A percentile compares a stretch with the other conserved stretches of the same genome.
Evolutionary conservation across 2,113 vertebrate species (phyloP).

Genomic region (Labeo rohita): DNA sequence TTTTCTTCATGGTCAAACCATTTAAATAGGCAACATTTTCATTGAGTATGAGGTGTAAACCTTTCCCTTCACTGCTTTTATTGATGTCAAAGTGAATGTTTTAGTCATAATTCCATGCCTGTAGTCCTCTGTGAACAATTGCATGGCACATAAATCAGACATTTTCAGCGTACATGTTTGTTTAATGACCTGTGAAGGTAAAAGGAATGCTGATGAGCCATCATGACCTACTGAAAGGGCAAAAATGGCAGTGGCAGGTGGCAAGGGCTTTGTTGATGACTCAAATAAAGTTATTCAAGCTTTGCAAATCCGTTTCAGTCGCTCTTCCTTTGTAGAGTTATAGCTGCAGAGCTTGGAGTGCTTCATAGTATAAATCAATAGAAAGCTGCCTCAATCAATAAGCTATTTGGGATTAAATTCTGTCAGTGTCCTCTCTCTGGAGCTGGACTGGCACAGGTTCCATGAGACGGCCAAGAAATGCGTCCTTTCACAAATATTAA

Average conservation of each 20-base stretch:
- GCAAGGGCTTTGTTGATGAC: slow-evolving; percentile 35
- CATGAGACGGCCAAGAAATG: slow-evolving; percentile 30
- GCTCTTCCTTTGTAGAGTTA: slow-evolving; percentile 26
- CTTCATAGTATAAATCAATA: slow-evolving; percentile 59
- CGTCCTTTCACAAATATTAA: slow-evolving; percentile 31
- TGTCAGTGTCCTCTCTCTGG: slow-evolving; percentile 41
- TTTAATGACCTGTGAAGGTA: slow-evolving; percentile 43
- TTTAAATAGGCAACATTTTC: slow-evolving; percentile 63
- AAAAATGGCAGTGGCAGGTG: slow-evolving; percentile 29
- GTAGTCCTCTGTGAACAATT: slow-evolving; percentile 58
- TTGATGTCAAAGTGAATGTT: slow-evolving; percentile 75
- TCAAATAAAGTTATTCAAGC: slow-evolving; percentile 61
- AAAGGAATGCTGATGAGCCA: slow-evolving; percentile 41
- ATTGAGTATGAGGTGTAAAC: slow-evolving; percentile 65
- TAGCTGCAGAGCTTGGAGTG: slow-evolving; percentile 47
- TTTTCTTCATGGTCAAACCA: slow-evolving; percentile 51
- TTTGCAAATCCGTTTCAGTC: slow-evolving; percentile 54
- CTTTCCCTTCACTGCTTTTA: slow-evolving; percentile 70
- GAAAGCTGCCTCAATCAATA: slow-evolving; percentile 64
- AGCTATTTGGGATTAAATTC: slow-evolving; percentile 66
- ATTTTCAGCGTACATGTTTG: slow-evolving; percentile 49
- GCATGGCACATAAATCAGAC: slow-evolving; percentile 58
- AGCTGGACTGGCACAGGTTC: slow-evolving; percentile 18
- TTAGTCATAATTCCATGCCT: slow-evolving; percentile 71
- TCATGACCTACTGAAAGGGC: slow-evolving; percentile 31